Conservation (phyloP, 2,797 vertebrate species). For the Gambusia yucatana region DNA sequence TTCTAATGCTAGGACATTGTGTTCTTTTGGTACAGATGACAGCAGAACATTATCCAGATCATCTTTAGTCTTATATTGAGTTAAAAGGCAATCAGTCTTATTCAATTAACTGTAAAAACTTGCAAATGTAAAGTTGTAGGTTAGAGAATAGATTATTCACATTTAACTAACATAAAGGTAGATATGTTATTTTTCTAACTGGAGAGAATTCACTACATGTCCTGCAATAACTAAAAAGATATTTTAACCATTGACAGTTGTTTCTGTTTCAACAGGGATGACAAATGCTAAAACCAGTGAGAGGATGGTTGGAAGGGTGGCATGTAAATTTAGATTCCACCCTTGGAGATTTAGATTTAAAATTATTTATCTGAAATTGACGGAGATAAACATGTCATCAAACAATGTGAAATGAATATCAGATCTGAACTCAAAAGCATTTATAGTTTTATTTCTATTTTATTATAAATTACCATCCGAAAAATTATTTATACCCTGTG, state of each 20-base stretch:
- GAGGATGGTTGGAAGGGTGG: neutral
- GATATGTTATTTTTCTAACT: neutral
- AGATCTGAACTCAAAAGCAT: neutral
- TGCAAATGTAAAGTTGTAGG: neutral
- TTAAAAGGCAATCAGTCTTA: neutral
- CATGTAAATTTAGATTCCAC: neutral
- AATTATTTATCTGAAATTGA: neutral
- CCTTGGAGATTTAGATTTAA: neutral
- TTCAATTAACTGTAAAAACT: neutral
- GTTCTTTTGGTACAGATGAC: neutral
- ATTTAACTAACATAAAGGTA: neutral
- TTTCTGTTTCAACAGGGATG: neutral
- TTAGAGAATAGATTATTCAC: neutral
- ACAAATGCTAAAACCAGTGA: neutral
- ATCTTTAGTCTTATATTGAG: neutral
- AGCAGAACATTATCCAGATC: neutral
- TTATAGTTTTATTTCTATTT: neutral
- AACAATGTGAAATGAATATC: neutral
- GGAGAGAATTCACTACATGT: no score
- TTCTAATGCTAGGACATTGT: neutral
- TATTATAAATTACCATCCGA: neutral
- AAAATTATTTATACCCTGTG: neutral
- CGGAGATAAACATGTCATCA: neutral
- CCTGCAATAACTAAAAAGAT: no score
- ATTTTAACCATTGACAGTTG: neutral